phyloP scores from a whole-genome alignment of 2,888 invertebrate species.

The Meta bourneti region DNA sequence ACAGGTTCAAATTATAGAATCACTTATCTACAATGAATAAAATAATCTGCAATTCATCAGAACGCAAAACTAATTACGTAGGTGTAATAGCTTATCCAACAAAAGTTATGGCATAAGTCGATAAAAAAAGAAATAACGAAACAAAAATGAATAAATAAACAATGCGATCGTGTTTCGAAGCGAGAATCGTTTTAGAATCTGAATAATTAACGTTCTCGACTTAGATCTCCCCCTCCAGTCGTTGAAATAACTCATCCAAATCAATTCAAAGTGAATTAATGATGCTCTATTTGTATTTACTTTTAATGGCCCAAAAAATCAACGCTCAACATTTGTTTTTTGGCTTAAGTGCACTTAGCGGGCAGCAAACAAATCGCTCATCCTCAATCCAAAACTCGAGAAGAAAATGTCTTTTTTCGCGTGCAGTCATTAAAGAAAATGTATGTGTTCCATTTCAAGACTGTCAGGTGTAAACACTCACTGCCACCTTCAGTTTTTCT shows the following conservation, averaged over 20 bases:
- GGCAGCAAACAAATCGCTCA: background rate
- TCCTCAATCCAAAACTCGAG: background rate
- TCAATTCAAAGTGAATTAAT: background rate
- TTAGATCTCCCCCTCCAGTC: background rate
- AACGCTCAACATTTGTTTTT: background rate
- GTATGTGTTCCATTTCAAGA: background rate
- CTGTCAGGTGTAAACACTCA: background rate
- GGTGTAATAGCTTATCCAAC: too few relatives aligned
- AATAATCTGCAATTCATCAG: too few relatives aligned
- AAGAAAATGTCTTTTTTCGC: background rate
- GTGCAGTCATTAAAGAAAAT: background rate
- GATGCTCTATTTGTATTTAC: background rate
- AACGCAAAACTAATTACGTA: too few relatives aligned
- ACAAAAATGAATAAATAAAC: too few relatives aligned
- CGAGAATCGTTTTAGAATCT: background rate
- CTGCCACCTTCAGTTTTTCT: background rate
- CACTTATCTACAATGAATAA: too few relatives aligned
- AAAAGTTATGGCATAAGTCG: too few relatives aligned
- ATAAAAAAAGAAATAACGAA: too few relatives aligned
- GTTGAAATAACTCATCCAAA: background rate
- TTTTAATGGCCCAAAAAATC: background rate
- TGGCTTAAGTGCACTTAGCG: background rate
- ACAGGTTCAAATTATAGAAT: too few relatives aligned
- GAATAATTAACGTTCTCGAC: background rate
- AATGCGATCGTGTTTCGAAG: too few relatives aligned